Evolutionary conservation across 2,113 vertebrate genomes (phyloP).

Genomic region (Noturus placidus): DNA sequence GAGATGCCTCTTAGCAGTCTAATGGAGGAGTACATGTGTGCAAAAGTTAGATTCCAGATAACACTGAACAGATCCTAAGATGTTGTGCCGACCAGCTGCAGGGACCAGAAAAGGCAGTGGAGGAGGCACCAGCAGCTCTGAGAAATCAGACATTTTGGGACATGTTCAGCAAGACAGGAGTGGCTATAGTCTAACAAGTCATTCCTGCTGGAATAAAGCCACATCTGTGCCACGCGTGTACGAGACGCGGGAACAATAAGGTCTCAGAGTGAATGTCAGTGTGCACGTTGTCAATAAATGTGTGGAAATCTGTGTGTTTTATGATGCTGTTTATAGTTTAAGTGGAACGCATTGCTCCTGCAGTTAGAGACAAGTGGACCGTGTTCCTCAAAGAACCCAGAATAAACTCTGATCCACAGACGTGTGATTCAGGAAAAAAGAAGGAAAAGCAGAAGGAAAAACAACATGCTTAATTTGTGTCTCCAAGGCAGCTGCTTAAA

Average conservation of each 20-base stretch:
- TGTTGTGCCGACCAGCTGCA: too few relatives aligned
- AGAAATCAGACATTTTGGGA: too few relatives aligned
- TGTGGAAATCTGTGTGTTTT: neutral
- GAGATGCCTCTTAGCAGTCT: too few relatives aligned
- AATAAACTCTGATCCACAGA: slow-evolving; percentile 26
- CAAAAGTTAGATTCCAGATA: too few relatives aligned
- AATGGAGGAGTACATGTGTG: too few relatives aligned
- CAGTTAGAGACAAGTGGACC: neutral
- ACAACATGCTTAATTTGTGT: slow-evolving; percentile 35
- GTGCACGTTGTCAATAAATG: neutral
- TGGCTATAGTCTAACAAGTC: too few relatives aligned
- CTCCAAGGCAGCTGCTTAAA: slow-evolving; percentile 47
- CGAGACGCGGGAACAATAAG: neutral
- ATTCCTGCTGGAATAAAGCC: too few relatives aligned
- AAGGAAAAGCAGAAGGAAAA: slow-evolving; percentile 32
- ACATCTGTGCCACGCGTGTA: neutral
- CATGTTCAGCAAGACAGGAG: too few relatives aligned
- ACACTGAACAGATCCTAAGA: too few relatives aligned
- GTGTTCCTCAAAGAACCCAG: slow-evolving; percentile 17
- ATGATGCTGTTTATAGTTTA: neutral
- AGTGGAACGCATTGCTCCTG: neutral
- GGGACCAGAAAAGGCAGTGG: too few relatives aligned
- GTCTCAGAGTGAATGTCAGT: neutral
- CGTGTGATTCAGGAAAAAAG: slow-evolving; percentile 25
- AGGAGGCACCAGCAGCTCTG: too few relatives aligned